Evolutionary conservation across 2,797 vertebrate species (phyloP).

Genomic region (Rhabdophis nuchalis): DNA sequence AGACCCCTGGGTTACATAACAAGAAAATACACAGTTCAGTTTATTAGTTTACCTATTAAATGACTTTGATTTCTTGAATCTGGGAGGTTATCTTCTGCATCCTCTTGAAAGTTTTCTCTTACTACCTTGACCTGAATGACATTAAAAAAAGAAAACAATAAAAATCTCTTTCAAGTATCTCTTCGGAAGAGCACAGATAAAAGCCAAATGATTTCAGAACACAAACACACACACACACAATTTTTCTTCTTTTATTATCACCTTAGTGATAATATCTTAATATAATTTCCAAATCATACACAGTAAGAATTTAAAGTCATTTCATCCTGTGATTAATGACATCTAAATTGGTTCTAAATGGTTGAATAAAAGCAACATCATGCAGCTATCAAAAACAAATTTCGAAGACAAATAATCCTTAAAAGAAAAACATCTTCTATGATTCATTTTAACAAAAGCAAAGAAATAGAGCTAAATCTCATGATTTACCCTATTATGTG

Average conservation of each 20-base stretch:
- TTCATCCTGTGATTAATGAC: conserved; percentile 11
- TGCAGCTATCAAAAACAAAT: conserved; percentile 40
- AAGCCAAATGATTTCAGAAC: conserved; percentile 21
- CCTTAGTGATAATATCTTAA: conserved; percentile 45
- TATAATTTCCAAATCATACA: conserved; percentile 22
- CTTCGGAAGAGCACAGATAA: neutral
- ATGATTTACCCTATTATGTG: conserved; percentile 9
- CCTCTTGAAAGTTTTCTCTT: conserved; percentile 76
- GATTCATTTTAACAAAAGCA: conserved; percentile 47
- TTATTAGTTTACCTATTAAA: conserved; percentile 76
- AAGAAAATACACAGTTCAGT: neutral
- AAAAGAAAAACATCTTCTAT: conserved; percentile 17
- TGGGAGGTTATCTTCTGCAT: conserved; percentile 72
- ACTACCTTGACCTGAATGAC: conserved; percentile 73
- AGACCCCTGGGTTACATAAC: neutral
- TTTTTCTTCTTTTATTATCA: conserved; percentile 32
- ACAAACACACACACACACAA: neutral
- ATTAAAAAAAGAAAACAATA: conserved; percentile 46
- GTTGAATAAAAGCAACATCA: conserved; percentile 43
- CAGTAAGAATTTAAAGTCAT: conserved; percentile 9
- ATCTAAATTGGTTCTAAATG: conserved; percentile 42
- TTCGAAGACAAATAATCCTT: conserved; percentile 41
- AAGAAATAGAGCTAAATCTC: conserved; percentile 24
- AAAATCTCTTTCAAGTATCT: conserved; percentile 47
- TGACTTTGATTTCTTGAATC: conserved; percentile 81